A percentile compares a stretch with the other conserved stretches of the same genome.
These are phyloP conservation scores for Triplophysa tibetana DNA, from an alignment of 2,113 vertebrate species.

Conservation along the genomic window DNA sequence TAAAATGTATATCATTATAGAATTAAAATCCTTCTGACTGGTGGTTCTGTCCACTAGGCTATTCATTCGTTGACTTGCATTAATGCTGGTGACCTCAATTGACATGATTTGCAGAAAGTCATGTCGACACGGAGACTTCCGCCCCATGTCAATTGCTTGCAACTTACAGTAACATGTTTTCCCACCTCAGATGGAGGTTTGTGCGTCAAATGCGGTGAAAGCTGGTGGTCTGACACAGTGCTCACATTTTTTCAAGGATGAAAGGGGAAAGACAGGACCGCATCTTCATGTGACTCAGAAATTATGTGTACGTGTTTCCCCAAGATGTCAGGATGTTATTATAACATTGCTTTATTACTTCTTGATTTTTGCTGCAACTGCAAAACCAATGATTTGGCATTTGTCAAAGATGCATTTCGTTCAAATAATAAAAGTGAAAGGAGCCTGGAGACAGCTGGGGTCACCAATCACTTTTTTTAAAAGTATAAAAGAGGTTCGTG, in stretches of 20 bases:
- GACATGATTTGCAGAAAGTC: constrained; percentile 8
- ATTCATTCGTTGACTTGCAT: background rate
- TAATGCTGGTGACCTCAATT: constrained; percentile 30
- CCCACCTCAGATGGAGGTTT: constrained; percentile 12
- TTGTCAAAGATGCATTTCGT: too few relatives aligned
- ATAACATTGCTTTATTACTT: too few relatives aligned
- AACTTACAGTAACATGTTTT: background rate
- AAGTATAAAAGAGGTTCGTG: too few relatives aligned
- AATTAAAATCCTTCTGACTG: background rate
- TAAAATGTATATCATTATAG: background rate
- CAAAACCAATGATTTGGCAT: too few relatives aligned
- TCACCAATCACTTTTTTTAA: too few relatives aligned
- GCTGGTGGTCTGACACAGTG: background rate
- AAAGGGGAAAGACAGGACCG: background rate
- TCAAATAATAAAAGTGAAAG: background rate
- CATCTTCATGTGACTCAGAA: constrained; percentile 7
- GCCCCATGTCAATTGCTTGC: background rate
- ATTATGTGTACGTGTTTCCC: background rate
- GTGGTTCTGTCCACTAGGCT: background rate
- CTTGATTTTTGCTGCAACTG: too few relatives aligned
- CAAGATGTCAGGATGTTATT: background rate
- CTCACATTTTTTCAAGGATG: background rate
- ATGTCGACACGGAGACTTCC: constrained; percentile 28
- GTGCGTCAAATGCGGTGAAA: background rate
- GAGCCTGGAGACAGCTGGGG: too few relatives aligned